Evolutionary conservation across 2,113 vertebrate genomes (phyloP).

Genomic region (Pteropus alecto): DNA sequence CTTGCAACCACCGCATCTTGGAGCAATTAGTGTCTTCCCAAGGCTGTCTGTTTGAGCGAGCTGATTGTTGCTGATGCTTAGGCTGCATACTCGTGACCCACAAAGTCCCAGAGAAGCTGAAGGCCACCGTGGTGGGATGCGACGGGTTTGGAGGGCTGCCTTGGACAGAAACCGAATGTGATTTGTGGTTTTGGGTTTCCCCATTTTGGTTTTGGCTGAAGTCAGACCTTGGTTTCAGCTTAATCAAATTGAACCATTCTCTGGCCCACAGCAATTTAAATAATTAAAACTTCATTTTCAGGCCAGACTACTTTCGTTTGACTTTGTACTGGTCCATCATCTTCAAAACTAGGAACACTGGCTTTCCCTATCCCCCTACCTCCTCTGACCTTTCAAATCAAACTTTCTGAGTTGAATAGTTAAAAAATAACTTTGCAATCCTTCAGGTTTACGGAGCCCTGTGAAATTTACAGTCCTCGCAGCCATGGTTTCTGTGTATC

Average conservation of each 20-base stretch:
- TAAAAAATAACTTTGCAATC: background rate
- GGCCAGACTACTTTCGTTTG: background rate
- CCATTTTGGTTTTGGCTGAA: conserved; percentile 47
- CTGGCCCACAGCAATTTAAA: background rate
- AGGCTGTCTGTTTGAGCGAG: background rate
- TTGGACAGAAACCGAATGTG: background rate
- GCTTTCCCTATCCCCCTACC: background rate
- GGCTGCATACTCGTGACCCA: background rate
- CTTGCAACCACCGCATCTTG: background rate
- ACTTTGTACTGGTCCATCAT: background rate
- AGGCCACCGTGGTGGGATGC: background rate
- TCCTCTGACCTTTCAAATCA: background rate
- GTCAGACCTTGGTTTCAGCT: conserved; percentile 32
- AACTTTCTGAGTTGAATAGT: background rate
- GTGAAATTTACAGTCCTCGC: background rate
- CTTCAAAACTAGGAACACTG: background rate
- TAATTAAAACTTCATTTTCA: conserved; percentile 24
- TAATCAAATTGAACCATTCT: background rate
- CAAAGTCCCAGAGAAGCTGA: background rate
- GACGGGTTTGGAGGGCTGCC: conserved; percentile 10
- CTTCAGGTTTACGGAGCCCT: background rate
- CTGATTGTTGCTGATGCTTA: background rate
- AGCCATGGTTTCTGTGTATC: background rate
- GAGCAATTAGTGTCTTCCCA: background rate
- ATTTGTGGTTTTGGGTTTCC: conserved; percentile 47